Percentiles rank a stretch among this genome's conserved stretches.
Evolutionary conservation across 2,113 vertebrate genomes (phyloP).

Genomic region (Echinops telfairi): DNA sequence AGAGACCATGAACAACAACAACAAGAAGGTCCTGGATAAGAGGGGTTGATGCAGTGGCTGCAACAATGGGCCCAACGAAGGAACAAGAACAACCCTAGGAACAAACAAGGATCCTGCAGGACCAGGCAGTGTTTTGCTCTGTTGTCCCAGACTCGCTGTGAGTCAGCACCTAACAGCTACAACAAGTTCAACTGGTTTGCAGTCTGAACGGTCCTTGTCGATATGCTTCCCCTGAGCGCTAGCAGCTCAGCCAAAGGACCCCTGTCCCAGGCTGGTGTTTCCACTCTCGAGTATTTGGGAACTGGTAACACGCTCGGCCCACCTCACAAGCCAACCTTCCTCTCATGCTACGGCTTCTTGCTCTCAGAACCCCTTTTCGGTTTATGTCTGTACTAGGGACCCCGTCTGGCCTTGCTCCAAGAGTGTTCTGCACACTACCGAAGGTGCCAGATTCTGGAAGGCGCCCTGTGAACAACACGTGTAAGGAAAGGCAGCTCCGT

Average conservation of each 20-base stretch:
- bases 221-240: conserved; percentile 7
- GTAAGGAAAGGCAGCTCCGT: neutral
- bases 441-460: conserved; percentile 19
- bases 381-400: neutral
- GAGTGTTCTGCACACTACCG: neutral
- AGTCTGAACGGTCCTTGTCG: conserved; percentile 44
- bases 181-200: conserved; percentile 10
- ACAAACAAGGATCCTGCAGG: too few species aligned
- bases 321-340: neutral
- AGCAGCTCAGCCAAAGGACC: conserved; percentile 50
- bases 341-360: neutral
- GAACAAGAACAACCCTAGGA: too few species aligned
- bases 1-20: too few species aligned
- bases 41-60: too few species aligned
- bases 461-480: neutral
- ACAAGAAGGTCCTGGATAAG: too few species aligned
- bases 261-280: conserved; percentile 27
- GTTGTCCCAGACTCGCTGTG: too few species aligned
- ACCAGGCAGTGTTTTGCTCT: too few species aligned
- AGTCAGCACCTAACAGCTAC: too few species aligned
- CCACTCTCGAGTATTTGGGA: conserved; percentile 50
- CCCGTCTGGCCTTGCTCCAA: neutral
- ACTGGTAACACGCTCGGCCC: conserved; percentile 28
- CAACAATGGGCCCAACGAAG: too few species aligned
- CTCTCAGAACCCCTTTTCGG: neutral